A percentile compares a stretch with the other conserved stretches of the same genome.
Conservation (phyloP, 2,797 vertebrate species). For the Molossus alvarezi region DNA sequence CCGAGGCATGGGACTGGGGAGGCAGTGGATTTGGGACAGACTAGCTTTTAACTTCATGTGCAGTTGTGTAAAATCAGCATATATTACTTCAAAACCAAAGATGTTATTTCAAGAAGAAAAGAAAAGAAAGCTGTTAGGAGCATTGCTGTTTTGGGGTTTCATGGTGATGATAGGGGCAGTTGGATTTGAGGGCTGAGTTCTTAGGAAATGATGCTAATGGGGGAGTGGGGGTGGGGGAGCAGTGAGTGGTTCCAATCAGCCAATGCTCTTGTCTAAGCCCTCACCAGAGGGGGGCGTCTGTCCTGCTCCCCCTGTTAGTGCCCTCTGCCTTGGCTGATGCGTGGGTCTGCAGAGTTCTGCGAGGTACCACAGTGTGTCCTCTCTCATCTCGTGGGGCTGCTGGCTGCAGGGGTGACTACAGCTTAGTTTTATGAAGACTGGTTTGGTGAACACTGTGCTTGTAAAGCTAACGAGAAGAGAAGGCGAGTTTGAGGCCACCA, state of each 20-base stretch:
- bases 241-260: not conserved
- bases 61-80: not conserved
- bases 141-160: not conserved
- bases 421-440: constrained; percentile 84
- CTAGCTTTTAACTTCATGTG: not conserved
- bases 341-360: constrained; percentile 63
- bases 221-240: not conserved
- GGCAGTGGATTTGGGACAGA: not conserved
- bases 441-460: constrained; percentile 82
- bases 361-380: constrained; percentile 65
- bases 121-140: not conserved
- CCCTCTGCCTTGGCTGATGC: constrained; percentile 71
- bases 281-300: not conserved
- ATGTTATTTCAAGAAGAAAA: constrained; percentile 7
- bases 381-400: constrained; percentile 79
- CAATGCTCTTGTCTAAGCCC: not conserved
- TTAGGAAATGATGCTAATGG: not conserved
- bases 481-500: constrained; percentile 81
- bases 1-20: not conserved
- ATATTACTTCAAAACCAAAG: constrained; percentile 11
- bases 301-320: not conserved
- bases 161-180: not conserved
- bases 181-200: not conserved
- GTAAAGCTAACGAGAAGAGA: constrained; percentile 84
- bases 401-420: constrained; percentile 75